Base-by-base conservation (phyloP, 2,797 vertebrate species). In the Mus caroli region DNA sequence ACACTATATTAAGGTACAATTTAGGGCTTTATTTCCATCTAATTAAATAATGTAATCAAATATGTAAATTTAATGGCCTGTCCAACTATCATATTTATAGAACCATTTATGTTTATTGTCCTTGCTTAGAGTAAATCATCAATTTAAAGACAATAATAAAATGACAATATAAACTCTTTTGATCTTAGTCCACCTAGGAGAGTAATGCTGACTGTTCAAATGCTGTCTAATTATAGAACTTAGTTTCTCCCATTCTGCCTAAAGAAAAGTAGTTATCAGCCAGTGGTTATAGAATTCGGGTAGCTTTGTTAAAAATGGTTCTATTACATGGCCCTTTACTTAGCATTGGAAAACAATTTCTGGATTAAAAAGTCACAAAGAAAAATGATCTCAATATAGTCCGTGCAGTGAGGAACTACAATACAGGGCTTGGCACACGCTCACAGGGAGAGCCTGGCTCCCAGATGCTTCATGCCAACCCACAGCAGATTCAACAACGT, bases 401-500 rank as follows among this genome's bases (percentile, higher is more conserved):
- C 98, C 88, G 88, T 96, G 94, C 40, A 97, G 96, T 95, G 96
- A 98, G 95, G 98, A 98, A 98, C 98, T 92, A 94, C 91, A 98
- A 98, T 97, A 97, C 94, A 97, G 84, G 96, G 93, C 93, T 98
- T 99, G 98, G 98, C 98, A 95, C 73, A 24, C 92, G 96, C 98
- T 98, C 98, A 98, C 96, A 97, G 98, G 98, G 97, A 97, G 98
- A 98, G 98, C 98, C 98, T 98, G 98, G 98, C 95, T 98, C 97
- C 98, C 98, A 98, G 98, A 98, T 99, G 98, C 98, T 98, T 98
- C 97, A 97, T 97, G 97, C 96, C 96, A 97, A 95, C 90, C 92
- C 93, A 52, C 96, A 97, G 98, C 56, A 96, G 95, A 96, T 97
- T 98, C 95, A 89, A 98, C 97, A 97, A 97, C 37, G 37, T 97